phyloP scores from a whole-genome alignment of 2,113 vertebrate species.

The Oreochromis aureus region DNA sequence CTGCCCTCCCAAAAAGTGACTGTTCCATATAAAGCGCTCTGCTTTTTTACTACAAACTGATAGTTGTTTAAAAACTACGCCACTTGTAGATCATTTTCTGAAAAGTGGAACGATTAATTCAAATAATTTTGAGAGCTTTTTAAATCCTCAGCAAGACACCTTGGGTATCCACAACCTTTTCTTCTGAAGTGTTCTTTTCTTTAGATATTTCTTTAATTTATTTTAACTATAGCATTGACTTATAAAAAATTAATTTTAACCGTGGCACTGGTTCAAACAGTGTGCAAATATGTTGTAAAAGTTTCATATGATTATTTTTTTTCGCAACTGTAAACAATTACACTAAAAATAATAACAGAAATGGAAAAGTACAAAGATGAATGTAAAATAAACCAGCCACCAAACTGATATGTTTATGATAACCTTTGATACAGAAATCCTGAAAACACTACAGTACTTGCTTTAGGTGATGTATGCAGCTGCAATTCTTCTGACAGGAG shows the following conservation, averaged over 20 bases:
- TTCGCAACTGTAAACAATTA: background rate
- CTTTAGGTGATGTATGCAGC: background rate
- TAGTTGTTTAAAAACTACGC: background rate
- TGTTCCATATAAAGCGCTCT: background rate
- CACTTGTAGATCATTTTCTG: background rate
- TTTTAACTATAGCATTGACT: rapidly evolving
- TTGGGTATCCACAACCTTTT: background rate
- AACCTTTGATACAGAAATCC: background rate
- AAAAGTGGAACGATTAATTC: background rate
- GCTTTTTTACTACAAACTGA: background rate
- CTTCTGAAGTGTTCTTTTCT: background rate
- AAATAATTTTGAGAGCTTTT: background rate
- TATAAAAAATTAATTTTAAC: background rate
- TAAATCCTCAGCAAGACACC: background rate
- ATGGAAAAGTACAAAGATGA: background rate
- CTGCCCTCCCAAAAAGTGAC: background rate
- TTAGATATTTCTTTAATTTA: background rate
- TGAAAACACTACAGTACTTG: background rate
- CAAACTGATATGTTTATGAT: background rate
- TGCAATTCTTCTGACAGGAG: background rate
- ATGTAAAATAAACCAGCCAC: background rate
- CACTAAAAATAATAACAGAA: background rate
- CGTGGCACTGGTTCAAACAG: background rate
- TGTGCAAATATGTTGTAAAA: background rate
- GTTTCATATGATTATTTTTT: background rate